Evolutionary conservation across 2,113 vertebrate species (phyloP), one percentile per base, ranked within the genome.

Genomic region (Alexandromys fortis): DNA sequence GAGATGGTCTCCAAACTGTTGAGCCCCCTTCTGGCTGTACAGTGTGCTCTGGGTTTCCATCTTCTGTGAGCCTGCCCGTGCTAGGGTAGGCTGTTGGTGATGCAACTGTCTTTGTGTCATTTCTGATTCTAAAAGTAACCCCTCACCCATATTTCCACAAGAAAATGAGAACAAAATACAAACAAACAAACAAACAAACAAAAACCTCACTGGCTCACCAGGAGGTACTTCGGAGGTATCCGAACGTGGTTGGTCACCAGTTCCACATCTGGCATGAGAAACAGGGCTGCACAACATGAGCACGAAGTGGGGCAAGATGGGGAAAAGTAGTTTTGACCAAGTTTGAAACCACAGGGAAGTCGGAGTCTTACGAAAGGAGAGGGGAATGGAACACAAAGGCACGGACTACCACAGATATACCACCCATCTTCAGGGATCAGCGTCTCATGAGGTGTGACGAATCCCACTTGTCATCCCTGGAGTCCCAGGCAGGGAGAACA

Each of bases 321-420:
- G 90, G 55, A 19, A 16, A 1, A 79, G 65, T 45, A 96, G 90
- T 88, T 89, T 26, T 47, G 83, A 95, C 65, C 88, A 94, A 79
- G 67, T 87, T 65, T 38, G 73, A 97, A 96, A 95, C 81, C 95
- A 97, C 90, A 79, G 91, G 91, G 87, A 95, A 82, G 79, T 95
- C 70, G 81, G 65, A 63, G 86, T 81, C 94, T 83, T 92, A 95
- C 75, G 67, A 42, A 79, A 38, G 8, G 3, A 38, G 8, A 38
- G 7, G 12, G 76, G 38, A 24, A 86, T 76, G 90, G 45, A 81
- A 95, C 89, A 70, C 75, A 77, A 65, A 92, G 73, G 78, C 78
- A 81, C 94, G 30, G 21, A 5, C 76, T 35, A 61, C 16, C 65
- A 89, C 89, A 21, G 8, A 63, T 3, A 81, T 58, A 82, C 45